Percentiles rank a stretch among this genome's conserved stretches.
phyloP scores from a whole-genome alignment of 2,113 vertebrate species.

The Mus pahari region DNA sequence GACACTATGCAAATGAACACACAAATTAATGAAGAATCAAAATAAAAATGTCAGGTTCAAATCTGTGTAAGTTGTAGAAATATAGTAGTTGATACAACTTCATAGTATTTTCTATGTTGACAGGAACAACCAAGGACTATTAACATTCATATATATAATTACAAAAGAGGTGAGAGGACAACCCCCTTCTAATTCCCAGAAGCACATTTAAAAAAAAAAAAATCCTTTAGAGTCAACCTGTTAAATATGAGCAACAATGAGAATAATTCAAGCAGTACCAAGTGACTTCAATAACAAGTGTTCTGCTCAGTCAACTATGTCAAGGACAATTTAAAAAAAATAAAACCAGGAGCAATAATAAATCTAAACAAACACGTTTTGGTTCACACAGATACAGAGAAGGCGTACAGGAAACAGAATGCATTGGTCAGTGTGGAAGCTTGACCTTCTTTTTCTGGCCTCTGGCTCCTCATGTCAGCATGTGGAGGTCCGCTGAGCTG shows the following conservation, averaged over 20 bases:
- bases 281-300: background rate
- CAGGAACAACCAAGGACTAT: constrained; percentile 49
- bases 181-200: background rate
- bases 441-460: background rate
- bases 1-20: constrained; percentile 88
- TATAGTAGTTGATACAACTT: constrained; percentile 26
- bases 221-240: constrained; percentile 27
- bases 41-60: constrained; percentile 26
- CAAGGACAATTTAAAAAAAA: background rate
- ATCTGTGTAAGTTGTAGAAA: constrained; percentile 54
- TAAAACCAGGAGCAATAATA: background rate
- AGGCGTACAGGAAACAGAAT: background rate
- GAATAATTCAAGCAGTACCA: background rate
- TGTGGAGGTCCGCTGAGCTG: background rate
- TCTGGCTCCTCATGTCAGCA: constrained; percentile 31
- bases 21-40: constrained; percentile 67
- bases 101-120: constrained; percentile 24
- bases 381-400: background rate
- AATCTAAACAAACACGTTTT: constrained; percentile 6
- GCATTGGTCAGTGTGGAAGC: background rate
- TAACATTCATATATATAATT: constrained; percentile 31
- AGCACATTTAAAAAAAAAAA: constrained; percentile 23
- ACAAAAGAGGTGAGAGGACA: background rate
- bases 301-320: background rate
- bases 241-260: background rate